Percentiles rank a stretch among this genome's conserved stretches.
These are phyloP conservation scores for Drosophila tsacasi DNA, from an alignment of 1,140 invertebrate genomes.

Conservation along the genomic window DNA sequence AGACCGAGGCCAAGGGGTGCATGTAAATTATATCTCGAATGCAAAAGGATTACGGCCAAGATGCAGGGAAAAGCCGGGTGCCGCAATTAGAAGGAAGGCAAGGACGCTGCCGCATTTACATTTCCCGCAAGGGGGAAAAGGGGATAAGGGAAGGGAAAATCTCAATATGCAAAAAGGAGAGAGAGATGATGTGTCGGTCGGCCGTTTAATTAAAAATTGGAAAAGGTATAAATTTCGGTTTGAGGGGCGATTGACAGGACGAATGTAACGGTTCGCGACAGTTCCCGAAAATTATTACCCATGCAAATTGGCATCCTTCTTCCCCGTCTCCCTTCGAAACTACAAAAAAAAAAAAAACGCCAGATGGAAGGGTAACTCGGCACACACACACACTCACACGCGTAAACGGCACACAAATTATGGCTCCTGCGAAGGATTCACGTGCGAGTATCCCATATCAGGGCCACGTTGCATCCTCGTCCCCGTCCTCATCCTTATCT, in stretches of 20 bases:
- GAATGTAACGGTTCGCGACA: conserved; percentile 66
- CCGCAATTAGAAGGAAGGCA: conserved; percentile 73
- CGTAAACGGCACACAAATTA: conserved; percentile 66
- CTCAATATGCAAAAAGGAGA: conserved; percentile 74
- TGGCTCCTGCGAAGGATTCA: conserved; percentile 33
- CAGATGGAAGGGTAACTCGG: conserved; percentile 63
- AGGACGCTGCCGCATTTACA: conserved; percentile 49
- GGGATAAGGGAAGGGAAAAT: conserved; percentile 32
- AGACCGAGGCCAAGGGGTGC: conserved; percentile 25
- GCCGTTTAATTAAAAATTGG: conserved; percentile 79
- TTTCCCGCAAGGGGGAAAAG: conserved; percentile 14
- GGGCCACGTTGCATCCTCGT: conserved; percentile 34
- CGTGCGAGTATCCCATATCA: conserved; percentile 58
- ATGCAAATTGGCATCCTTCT: conserved; percentile 76
- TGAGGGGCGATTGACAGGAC: conserved; percentile 64
- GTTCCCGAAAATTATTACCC: conserved; percentile 78
- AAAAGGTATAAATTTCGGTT: conserved; percentile 78
- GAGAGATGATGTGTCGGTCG: conserved; percentile 52
- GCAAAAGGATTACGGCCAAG: conserved; percentile 42
- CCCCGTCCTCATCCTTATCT: conserved; percentile 37
- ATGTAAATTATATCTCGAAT: conserved; percentile 76
- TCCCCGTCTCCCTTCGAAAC: neutral
- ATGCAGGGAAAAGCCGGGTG: conserved; percentile 40
- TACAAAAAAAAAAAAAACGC: conserved; percentile 3
- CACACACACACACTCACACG: conserved; percentile 37